Base-by-base conservation (phyloP, 2,113 vertebrate genomes). In the Ochotona princeps region DNA sequence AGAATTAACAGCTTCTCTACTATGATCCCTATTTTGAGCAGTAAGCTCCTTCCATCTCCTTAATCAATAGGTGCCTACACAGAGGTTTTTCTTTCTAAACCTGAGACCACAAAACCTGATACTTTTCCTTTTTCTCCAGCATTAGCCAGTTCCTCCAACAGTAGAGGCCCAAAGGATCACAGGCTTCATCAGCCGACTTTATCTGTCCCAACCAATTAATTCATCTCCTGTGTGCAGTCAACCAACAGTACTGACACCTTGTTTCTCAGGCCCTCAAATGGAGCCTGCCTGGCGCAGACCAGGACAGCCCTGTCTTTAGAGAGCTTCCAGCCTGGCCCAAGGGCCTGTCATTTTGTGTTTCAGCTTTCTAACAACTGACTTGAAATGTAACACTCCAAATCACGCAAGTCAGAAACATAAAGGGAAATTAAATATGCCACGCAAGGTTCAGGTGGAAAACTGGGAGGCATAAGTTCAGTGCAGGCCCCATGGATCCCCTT, bases 1-100 rank as follows among this genome's bases (percentile, higher is more conserved):
- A 92, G 84, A 87, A 85, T 74, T 93, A 94, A 96, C 91, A 38
- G 49, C 82, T 90, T 12, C 26, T 80, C 73, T 83, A n/a, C 80
- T 47, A 17, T 1, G 38, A 30, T n/a, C 18, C 57, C 35, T 35
- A 8, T 21, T 23, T 35, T 26, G 35, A n/a, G 18, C 8, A 92
- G 15, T 76, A 87, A 72, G 17, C 63, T 44, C 60, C 78, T 85
- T 57, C 65, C 65, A 7, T 18, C 66, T 65, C 65, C 69, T 87
- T n/a, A 85, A 63, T 8, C 23, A 80, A 83, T 2, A 63, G 38
- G 47, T 82, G 7, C 15, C 66, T 89, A 38, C 72, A 61, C 20
- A 80, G 18, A 11, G 0, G 74, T 32, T 83, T 69, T 70, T 90
- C 63, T 83, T 70, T 76, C 65, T 69, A 85, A 47, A 21, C 13